Evolutionary conservation across 2,113 vertebrate genomes (phyloP).

Genomic region (Aegotheles bennettii): DNA sequence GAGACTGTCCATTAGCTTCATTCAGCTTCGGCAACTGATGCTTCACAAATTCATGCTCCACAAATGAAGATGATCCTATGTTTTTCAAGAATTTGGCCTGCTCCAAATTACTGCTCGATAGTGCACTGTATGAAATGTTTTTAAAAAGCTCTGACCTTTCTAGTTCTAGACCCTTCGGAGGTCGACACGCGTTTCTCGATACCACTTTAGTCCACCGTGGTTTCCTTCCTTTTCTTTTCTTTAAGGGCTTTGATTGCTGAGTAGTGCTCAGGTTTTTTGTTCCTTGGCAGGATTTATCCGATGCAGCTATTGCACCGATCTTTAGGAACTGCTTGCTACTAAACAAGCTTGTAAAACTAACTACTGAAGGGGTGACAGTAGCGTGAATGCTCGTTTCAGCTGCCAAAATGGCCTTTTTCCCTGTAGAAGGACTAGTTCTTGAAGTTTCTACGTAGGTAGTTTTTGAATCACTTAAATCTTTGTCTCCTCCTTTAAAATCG

Average conservation of each 20-base stretch:
- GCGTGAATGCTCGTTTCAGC: constrained; percentile 67
- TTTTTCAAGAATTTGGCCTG: constrained; percentile 71
- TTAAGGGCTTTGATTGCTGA: constrained; percentile 83
- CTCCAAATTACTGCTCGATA: constrained; percentile 66
- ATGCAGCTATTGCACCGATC: constrained; percentile 69
- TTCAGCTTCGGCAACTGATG: constrained; percentile 76
- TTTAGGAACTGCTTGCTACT: constrained; percentile 77
- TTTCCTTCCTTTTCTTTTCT: constrained; percentile 89
- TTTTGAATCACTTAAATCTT: constrained; percentile 66
- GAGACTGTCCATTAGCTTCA: constrained; percentile 57
- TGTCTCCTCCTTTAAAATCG: constrained; percentile 68
- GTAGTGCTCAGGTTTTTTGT: constrained; percentile 58
- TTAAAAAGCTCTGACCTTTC: constrained; percentile 76
- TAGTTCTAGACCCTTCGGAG: constrained; percentile 72
- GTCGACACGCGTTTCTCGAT: constrained; percentile 64
- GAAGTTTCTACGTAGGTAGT: constrained; percentile 60
- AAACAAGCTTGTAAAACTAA: constrained; percentile 80
- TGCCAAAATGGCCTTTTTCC: constrained; percentile 68
- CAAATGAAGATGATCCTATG: constrained; percentile 60
- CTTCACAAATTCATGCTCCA: constrained; percentile 73
- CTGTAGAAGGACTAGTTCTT: constrained; percentile 62
- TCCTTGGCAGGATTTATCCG: constrained; percentile 75
- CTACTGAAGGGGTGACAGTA: constrained; percentile 73
- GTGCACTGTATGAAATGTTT: constrained; percentile 65
- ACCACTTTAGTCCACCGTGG: constrained; percentile 90